A percentile compares a stretch with the other conserved stretches of the same genome.
Evolutionary conservation across 2,113 vertebrate species (phyloP).

Genomic region (Micromys minutus): DNA sequence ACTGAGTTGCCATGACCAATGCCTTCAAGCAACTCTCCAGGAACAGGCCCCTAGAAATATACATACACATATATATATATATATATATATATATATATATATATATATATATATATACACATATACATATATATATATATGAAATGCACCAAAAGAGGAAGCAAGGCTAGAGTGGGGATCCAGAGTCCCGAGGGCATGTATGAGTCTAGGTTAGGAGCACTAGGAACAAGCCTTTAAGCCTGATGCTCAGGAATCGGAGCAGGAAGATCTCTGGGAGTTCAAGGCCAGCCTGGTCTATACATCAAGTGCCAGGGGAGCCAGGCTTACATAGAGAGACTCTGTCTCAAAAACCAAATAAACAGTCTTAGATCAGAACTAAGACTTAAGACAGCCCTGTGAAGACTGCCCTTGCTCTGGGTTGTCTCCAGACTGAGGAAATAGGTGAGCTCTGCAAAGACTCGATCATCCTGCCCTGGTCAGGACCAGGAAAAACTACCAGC

Average conservation of each 20-base stretch:
- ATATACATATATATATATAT: background rate
- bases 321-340: background rate
- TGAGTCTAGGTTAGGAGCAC: background rate
- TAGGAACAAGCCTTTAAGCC: background rate
- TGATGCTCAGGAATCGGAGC: too few species aligned
- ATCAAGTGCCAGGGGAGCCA: background rate
- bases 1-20: background rate
- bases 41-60: background rate
- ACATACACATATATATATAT: too few species aligned
- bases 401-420: background rate
- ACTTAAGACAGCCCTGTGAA: background rate
- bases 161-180: background rate
- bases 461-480: background rate
- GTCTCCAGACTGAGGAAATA: background rate
- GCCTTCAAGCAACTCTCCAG: background rate
- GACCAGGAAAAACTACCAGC: background rate
- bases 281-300: background rate
- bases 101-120: too few species aligned
- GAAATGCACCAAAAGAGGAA: constrained; percentile 30
- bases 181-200: background rate
- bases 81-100: background rate
- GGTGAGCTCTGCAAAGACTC: background rate
- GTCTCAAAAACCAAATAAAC: background rate
- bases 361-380: constrained; percentile 3
- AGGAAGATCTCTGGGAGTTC: background rate